Evolutionary conservation across 2,888 invertebrate genomes (phyloP).

Genomic region (Tridacna gigas): DNA sequence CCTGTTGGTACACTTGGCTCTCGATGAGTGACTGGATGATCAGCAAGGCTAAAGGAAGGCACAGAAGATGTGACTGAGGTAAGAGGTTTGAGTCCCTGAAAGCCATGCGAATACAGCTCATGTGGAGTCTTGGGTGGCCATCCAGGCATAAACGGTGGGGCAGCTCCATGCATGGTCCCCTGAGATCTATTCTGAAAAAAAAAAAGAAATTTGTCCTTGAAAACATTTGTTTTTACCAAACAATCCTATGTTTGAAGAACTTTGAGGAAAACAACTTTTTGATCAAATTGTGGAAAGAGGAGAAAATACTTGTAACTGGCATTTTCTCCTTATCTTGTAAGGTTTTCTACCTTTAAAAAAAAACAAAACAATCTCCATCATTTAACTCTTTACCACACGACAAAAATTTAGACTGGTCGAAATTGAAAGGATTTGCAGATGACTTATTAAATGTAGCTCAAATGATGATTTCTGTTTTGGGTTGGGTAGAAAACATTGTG

Average conservation of each 20-base stretch:
- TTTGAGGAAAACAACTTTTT: neutral
- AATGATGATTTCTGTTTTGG: too few relatives aligned
- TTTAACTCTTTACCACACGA: too few relatives aligned
- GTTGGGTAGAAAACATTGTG: too few relatives aligned
- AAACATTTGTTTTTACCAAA: too few relatives aligned
- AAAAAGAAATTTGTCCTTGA: neutral
- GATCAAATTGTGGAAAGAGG: neutral
- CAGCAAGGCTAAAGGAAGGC: neutral
- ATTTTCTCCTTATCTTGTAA: too few relatives aligned
- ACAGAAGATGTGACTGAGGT: constrained; percentile 12
- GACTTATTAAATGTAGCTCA: too few relatives aligned
- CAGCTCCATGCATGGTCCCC: constrained; percentile 62
- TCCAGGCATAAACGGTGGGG: constrained; percentile 52
- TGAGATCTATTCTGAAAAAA: constrained; percentile 45
- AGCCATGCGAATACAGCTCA: constrained; percentile 42
- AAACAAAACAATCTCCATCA: too few relatives aligned
- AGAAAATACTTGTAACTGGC: neutral
- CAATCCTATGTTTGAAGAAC: neutral
- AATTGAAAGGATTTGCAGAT: too few relatives aligned
- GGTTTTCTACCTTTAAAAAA: too few relatives aligned
- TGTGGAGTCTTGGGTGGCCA: constrained; percentile 48
- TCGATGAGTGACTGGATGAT: neutral
- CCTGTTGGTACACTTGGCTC: neutral
- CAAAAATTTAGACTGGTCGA: too few relatives aligned
- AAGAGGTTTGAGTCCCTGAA: constrained; percentile 32